Conservation (phyloP, 2,797 vertebrate species). For the Pelochelys cantorii region DNA sequence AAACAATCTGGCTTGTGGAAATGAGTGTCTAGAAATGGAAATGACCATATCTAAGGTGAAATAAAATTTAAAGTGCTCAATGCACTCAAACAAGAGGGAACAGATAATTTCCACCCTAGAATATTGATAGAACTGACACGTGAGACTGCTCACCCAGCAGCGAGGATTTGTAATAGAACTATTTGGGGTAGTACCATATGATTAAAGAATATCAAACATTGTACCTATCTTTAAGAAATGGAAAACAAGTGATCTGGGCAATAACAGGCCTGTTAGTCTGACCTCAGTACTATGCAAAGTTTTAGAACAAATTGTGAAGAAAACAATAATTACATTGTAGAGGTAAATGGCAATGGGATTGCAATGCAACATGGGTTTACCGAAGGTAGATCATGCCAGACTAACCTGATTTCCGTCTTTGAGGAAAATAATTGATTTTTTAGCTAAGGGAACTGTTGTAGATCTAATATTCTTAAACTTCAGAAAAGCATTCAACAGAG, state of each 20-base stretch:
- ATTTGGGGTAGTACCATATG: neutral
- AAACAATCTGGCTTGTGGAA: neutral
- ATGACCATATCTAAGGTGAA: neutral
- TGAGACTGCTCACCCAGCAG: neutral
- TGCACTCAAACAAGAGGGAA: neutral
- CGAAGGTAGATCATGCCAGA: neutral
- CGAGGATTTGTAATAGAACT: neutral
- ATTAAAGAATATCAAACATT: neutral
- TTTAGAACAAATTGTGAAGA: neutral
- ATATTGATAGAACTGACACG: neutral
- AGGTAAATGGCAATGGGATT: neutral
- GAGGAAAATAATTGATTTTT: neutral
- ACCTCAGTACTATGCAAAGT: neutral
- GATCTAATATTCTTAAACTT: neutral
- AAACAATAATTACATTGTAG: neutral
- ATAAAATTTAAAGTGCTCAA: neutral
- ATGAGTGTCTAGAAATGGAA: neutral
- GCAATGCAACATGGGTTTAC: neutral
- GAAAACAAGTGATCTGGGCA: neutral
- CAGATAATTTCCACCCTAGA: neutral
- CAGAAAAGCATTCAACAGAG: neutral
- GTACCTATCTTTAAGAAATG: neutral
- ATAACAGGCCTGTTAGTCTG: neutral
- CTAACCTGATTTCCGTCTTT: neutral
- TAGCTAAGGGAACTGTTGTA: neutral